These are phyloP conservation scores for Hymenochirus boettgeri DNA, from an alignment of 2,113 vertebrate species.

Conservation along the genomic window DNA sequence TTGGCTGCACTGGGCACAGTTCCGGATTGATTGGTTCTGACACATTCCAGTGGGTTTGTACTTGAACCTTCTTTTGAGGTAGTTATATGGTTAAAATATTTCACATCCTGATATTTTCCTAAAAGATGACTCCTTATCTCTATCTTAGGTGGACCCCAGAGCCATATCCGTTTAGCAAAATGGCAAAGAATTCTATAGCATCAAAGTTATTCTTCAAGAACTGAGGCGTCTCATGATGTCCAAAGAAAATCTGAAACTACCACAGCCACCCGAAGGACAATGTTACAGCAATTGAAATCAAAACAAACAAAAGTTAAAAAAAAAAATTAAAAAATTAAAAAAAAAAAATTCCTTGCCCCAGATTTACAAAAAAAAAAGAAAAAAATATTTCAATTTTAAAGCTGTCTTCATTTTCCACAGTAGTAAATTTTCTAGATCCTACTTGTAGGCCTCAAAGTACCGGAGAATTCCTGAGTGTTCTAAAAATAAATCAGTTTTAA, in stretches of 20 bases:
- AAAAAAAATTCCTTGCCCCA: too few species aligned
- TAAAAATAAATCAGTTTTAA: conserved; percentile 64
- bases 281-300: conserved; percentile 92
- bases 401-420: conserved; percentile 70
- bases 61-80: too few species aligned
- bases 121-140: too few species aligned
- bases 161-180: conserved; percentile 98
- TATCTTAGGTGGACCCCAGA: conserved; percentile 92
- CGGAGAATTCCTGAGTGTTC: conserved; percentile 66
- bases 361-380: too few species aligned
- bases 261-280: conserved; percentile 98
- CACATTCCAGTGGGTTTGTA: too few species aligned
- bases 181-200: conserved; percentile 99
- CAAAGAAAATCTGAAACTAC: conserved; percentile 99
- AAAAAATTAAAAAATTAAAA: conserved; percentile 33
- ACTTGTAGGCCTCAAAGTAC: conserved; percentile 73
- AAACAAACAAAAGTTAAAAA: too few species aligned
- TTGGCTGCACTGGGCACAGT: too few species aligned
- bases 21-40: too few species aligned
- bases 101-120: too few species aligned
- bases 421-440: conserved; percentile 70
- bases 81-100: too few species aligned
- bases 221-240: conserved; percentile 98
- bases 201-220: conserved; percentile 99
- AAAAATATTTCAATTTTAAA: conserved; percentile 68